phyloP scores from a whole-genome alignment of 1,140 invertebrate genomes.

The Coptotermes formosanus region DNA sequence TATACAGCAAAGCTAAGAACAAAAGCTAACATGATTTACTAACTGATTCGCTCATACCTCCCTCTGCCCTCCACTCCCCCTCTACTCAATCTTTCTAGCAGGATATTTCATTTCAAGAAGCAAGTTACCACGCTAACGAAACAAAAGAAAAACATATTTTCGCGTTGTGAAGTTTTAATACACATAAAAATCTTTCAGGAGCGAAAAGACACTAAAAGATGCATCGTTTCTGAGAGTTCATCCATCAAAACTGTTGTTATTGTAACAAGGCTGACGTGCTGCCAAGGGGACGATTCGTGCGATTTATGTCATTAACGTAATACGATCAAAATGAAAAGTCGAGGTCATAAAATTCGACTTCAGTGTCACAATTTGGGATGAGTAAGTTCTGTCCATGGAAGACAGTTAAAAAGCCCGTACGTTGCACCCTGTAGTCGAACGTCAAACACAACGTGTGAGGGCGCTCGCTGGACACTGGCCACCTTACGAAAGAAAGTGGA shows the following conservation, averaged over 20 bases:
- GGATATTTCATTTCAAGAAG: conserved; percentile 13
- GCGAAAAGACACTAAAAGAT: neutral
- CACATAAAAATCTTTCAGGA: neutral
- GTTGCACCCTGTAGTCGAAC: too few relatives aligned
- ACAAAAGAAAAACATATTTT: neutral
- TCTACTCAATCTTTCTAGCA: neutral
- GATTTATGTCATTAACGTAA: neutral
- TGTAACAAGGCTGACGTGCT: neutral
- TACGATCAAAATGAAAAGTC: neutral
- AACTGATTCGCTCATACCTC: conserved; percentile 10
- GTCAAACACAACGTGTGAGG: too few relatives aligned
- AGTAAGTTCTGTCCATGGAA: too few relatives aligned
- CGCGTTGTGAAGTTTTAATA: neutral
- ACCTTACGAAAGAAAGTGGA: too few relatives aligned
- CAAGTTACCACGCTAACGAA: conserved; percentile 5
- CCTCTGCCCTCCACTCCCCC: neutral
- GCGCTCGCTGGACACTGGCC: too few relatives aligned
- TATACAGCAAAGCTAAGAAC: conserved; percentile 2
- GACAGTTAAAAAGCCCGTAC: too few relatives aligned
- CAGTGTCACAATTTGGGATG: neutral
- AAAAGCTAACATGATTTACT: conserved; percentile 17
- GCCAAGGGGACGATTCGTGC: neutral
- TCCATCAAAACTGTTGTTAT: conserved; percentile 1
- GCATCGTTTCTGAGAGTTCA: neutral
- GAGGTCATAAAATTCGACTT: neutral